Evolutionary conservation across 2,888 invertebrate species (phyloP).

Genomic region (Aleiodes testaceus): DNA sequence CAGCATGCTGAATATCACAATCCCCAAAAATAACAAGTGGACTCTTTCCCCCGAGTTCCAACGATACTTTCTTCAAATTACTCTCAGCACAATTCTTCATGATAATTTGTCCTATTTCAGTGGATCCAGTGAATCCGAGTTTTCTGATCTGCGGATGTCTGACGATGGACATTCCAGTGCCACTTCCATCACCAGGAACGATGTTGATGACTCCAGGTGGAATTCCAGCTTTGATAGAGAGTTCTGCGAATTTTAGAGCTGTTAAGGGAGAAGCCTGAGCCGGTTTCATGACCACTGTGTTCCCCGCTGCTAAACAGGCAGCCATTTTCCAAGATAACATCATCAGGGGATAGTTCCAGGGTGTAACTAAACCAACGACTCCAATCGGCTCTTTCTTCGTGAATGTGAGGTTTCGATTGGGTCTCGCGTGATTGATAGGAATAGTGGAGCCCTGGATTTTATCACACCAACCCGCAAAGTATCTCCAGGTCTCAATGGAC

Average conservation of each 20-base stretch:
- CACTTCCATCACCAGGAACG: conserved; percentile 85
- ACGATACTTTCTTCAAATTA: conserved; percentile 94
- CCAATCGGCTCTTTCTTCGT: conserved; percentile 95
- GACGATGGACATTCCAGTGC: conserved; percentile 90
- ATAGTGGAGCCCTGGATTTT: conserved; percentile 95
- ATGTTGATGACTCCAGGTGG: conserved; percentile 97
- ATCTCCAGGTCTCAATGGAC: conserved; percentile 97
- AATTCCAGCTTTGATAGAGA: conserved; percentile 91
- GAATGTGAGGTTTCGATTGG: conserved; percentile 90
- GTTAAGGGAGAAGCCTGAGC: conserved; percentile 94
- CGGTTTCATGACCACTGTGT: conserved; percentile 96
- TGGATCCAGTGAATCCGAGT: conserved; percentile 97
- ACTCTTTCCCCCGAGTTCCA: conserved; percentile 97
- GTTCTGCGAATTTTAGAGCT: conserved; percentile 95
- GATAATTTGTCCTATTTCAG: conserved; percentile 91
- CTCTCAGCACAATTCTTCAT: conserved; percentile 92
- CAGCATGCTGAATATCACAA: conserved; percentile 94
- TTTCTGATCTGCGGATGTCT: conserved; percentile 91
- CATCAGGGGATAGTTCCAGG: conserved; percentile 99
- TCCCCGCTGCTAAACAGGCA: conserved; percentile 96
- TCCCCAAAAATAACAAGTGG: conserved; percentile 95
- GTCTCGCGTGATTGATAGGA: conserved; percentile 93
- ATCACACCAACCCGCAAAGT: conserved; percentile 98
- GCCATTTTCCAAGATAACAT: conserved; percentile 99
- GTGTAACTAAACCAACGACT: conserved; percentile 93